Evolutionary conservation across 2,113 vertebrate species (phyloP), one percentile per base, ranked within the genome.

Genomic region (Grammomys dolichurus): DNA sequence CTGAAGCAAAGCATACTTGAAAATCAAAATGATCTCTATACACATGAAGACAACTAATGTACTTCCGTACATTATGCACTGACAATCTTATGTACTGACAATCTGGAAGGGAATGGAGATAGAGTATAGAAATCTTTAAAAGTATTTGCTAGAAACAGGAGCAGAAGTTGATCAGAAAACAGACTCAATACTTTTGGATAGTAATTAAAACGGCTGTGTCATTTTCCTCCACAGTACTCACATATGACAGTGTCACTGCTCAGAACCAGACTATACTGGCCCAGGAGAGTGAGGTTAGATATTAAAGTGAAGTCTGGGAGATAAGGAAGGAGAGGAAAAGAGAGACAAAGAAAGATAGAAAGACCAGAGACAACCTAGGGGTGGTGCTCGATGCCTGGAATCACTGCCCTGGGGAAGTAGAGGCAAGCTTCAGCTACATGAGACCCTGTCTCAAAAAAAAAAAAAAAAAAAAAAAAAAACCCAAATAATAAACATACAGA

Each of bases 11-110:
- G 28, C 77, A n/a, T 65, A 76, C 16, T 31, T 54, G 24, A 91
- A 97, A 95, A 77, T 91, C n/a, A 95, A 96, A 93, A 90, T 88
- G 36, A 88, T 85, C 31, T 85, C 31, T 69, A 24, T 51, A 81
- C 73, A 69, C 90, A n/a, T 7, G 31, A 89, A 85, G 43, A 33
- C 70, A 77, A 40, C 40, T 40, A 40, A 40, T 40, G 40, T 40
- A 40, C 40, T 40, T 40, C 40, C 40, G 40, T 40, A 40, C 40
- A 40, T 40, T 40, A 40, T 40, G 40, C 40, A 40, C 40, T 40
- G 40, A 40, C 40, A 2, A 40, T 40, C 40, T 69, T 90, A 92
- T 24, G 2, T 58, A 87, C 33, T 89, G 48, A 87, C 48, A 87
- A 40, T 65, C 76, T 85, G 40, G 89, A 93, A 84, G 51, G 90